Conservation (phyloP, 2,888 invertebrate species). For the Drosophila kokeensis region DNA sequence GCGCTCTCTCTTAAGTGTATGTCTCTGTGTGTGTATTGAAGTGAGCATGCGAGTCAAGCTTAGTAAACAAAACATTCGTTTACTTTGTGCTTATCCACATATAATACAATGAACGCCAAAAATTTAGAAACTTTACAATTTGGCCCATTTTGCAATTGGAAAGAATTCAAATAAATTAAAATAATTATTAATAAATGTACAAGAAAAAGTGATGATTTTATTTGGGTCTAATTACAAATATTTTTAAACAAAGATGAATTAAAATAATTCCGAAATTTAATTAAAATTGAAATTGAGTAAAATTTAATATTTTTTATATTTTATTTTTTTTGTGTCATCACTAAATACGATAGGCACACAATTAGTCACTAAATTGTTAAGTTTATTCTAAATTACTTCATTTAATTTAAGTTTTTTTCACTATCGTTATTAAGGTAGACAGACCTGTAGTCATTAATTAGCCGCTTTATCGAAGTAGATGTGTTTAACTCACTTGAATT, state of each 20-base stretch:
- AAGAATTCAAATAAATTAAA: neutral
- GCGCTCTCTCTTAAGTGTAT: constrained; percentile 5
- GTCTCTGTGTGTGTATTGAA: neutral
- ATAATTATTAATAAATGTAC: neutral
- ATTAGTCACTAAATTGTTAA: neutral
- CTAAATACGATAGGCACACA: neutral
- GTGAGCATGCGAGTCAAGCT: constrained; percentile 23
- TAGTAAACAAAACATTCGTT: constrained; percentile 14
- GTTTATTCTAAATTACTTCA: neutral
- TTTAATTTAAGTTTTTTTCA: neutral
- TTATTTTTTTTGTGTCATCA: too few species aligned
- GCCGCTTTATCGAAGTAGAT: constrained; percentile 9
- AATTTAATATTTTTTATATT: neutral
- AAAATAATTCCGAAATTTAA: neutral
- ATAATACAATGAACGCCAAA: neutral
- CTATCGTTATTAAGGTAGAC: neutral
- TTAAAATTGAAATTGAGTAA: neutral
- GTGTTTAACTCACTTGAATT: constrained; percentile 6
- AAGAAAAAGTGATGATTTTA: neutral
- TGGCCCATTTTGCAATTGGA: neutral
- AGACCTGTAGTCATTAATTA: constrained; percentile 8
- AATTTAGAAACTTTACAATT: neutral
- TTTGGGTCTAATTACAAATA: neutral
- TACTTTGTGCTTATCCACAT: neutral
- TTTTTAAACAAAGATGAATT: neutral